Percentiles rank a stretch among this genome's conserved stretches.
phyloP scores from a whole-genome alignment of 2,113 vertebrate species.

The Aythya baeri region DNA sequence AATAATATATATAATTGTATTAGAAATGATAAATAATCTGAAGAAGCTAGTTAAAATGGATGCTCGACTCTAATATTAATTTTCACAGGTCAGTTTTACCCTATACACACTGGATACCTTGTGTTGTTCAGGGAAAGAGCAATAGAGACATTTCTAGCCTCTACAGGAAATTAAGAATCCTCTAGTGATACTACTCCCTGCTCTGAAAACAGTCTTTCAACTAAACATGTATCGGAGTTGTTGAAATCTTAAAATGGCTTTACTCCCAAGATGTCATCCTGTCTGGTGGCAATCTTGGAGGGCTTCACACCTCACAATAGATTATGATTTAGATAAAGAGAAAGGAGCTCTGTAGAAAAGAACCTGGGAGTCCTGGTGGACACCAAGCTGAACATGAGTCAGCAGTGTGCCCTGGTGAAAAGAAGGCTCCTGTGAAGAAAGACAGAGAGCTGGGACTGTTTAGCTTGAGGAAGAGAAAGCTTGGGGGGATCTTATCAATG shows the following conservation, averaged over 20 bases:
- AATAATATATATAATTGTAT: neutral
- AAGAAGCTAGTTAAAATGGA: neutral
- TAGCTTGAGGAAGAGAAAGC: too few species aligned
- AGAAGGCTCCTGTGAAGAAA: too few species aligned
- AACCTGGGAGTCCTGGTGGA: too few species aligned
- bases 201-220: neutral
- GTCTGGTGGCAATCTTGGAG: neutral
- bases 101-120: fast-evolving
- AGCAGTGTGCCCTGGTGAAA: too few species aligned
- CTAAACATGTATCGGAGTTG: neutral
- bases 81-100: neutral
- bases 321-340: slow-evolving; percentile 6
- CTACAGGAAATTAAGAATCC: neutral
- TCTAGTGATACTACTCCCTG: neutral
- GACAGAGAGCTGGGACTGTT: too few species aligned
- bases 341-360: too few species aligned
- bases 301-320: neutral
- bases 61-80: neutral
- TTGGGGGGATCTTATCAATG: too few species aligned
- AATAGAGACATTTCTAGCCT: neutral
- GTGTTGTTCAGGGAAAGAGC: neutral
- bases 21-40: neutral
- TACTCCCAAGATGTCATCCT: neutral
- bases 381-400: too few species aligned
- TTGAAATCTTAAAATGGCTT: neutral